Base-by-base conservation (phyloP, 2,888 invertebrate genomes). In the Eupithecia abbreviata region DNA sequence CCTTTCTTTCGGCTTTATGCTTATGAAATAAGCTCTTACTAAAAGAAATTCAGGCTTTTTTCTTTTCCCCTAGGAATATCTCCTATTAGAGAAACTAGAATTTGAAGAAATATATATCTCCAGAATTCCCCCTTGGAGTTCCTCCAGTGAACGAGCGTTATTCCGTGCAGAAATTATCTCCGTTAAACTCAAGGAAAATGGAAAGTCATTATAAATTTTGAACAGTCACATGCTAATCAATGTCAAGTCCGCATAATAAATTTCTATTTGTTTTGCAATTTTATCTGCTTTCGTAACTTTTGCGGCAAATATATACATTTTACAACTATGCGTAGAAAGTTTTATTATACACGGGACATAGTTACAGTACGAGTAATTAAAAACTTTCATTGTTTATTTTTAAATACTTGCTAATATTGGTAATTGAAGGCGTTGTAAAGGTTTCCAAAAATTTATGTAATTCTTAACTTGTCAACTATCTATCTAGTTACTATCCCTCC, bases 341-440 rank as follows among this genome's bases (percentile, higher is more conserved):
- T 66, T 42, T 66, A 66, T 15, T 6, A 66, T 15, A 13, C 2
- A 62, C 9, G 18, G 30, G 62, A 62, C 62, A 18, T 13, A 66
- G 66, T 15, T 15, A 13, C n/a, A 18, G 7, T 62, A 62, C 18
- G 18, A 30, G 66, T 15, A 58, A 42, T 42, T 55, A 62, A 42
- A 58, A 45, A 71, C 55, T 58, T 68, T 65, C 42, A 18, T 71
- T 71, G 65, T 71, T 58, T 2, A 47, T 65, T 15, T 15, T 18
- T 45, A 45, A 67, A 66, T 30, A 51, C 58, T 47, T 72, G 18
- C 41, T 43, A 43, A 76, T 58, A 18, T 18, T 58, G 6, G 9
- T 58, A 18, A 58, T 58, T 58, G 7, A 58, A 18, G 1, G 9
- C 5, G 12, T 65, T 65, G 12, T 65, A 41, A 65, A 65, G 66